Evolutionary conservation across 1,140 invertebrate species (phyloP).

Genomic region (Drosophila lacteicornis): DNA sequence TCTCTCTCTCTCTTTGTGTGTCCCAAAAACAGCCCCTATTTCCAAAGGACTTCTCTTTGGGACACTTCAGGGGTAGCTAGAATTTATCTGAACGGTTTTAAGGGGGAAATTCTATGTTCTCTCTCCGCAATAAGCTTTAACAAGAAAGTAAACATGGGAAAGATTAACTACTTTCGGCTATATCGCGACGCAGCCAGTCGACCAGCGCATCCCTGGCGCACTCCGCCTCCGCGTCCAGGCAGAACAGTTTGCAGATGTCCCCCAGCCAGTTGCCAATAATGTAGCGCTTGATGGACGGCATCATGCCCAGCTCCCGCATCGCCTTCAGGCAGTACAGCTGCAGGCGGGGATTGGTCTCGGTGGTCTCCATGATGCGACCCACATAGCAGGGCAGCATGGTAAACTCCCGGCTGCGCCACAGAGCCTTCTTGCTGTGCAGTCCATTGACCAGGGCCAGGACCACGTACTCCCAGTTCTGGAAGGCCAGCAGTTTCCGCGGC

Average conservation of each 20-base stretch:
- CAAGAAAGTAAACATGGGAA: not conserved
- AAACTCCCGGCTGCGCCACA: constrained; percentile 76
- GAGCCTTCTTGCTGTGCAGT: constrained; percentile 65
- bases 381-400: constrained; percentile 60
- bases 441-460: constrained; percentile 64
- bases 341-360: constrained; percentile 42
- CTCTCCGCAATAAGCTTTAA: not conserved
- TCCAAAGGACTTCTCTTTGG: constrained; percentile 18
- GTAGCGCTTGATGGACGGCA: constrained; percentile 73
- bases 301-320: constrained; percentile 58
- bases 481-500: constrained; percentile 1
- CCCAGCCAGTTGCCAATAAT: constrained; percentile 65
- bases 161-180: constrained; percentile 59
- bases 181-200: constrained; percentile 69
- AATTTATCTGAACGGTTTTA: constrained; percentile 33
- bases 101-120: constrained; percentile 33
- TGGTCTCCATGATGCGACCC: constrained; percentile 39
- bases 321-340: constrained; percentile 65
- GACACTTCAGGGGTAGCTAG: constrained; percentile 30
- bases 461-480: constrained; percentile 58
- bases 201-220: constrained; percentile 62
- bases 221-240: constrained; percentile 61
- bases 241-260: constrained; percentile 41
- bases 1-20: not conserved
- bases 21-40: constrained; percentile 2